A percentile compares a stretch with the other conserved stretches of the same genome.
Evolutionary conservation across 2,113 vertebrate genomes (phyloP).

Genomic region (Irena cyanogastra): DNA sequence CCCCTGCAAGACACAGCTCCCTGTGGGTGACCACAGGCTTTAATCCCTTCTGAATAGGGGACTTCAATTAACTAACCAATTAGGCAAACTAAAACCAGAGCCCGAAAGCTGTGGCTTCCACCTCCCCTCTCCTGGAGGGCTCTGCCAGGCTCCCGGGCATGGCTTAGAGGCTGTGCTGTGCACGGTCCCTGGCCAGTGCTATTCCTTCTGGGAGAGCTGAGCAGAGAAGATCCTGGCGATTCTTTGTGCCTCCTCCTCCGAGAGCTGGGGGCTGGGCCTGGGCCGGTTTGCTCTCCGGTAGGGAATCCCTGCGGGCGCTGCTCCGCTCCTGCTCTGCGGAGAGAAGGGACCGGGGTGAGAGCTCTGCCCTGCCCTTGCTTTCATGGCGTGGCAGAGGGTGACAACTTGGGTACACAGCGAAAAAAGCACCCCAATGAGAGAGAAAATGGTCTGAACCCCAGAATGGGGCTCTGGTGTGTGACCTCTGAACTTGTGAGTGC

Average conservation of each 20-base stretch:
- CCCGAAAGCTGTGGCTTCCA: neutral
- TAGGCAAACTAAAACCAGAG: neutral
- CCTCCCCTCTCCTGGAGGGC: neutral
- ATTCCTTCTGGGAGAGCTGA: conserved; percentile 69
- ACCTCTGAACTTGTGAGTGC: neutral
- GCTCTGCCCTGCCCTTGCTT: accelerated
- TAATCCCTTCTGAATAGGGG: neutral
- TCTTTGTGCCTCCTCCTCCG: conserved; percentile 77
- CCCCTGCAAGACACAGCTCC: neutral
- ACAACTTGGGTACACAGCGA: accelerated
- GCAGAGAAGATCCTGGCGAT: conserved; percentile 89
- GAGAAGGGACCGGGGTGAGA: neutral
- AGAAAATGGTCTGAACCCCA: accelerated
- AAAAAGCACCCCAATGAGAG: neutral
- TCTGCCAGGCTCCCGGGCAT: accelerated
- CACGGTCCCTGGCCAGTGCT: accelerated
- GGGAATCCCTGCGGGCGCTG: neutral
- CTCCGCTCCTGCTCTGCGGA: conserved; percentile 25
- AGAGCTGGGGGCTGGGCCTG: conserved; percentile 51
- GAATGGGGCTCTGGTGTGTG: neutral
- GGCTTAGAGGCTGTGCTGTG: accelerated
- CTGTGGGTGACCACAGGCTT: neutral
- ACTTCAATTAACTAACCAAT: neutral
- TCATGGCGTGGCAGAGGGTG: accelerated
- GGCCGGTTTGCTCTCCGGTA: conserved; percentile 35